Conservation (phyloP, 2,888 invertebrate species). For the Antheraea yamamai region DNA sequence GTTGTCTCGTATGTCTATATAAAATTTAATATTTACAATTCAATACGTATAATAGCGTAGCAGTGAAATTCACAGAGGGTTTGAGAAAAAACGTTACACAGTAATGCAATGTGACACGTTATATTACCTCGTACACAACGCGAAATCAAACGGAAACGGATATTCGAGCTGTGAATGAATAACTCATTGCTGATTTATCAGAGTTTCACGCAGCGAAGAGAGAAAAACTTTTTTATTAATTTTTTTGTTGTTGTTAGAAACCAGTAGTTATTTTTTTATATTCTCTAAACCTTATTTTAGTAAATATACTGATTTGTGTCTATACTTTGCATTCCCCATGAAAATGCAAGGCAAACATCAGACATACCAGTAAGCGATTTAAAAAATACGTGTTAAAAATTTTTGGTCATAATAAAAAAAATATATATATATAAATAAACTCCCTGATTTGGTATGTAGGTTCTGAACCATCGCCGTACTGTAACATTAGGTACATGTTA, state of each 20-base stretch:
- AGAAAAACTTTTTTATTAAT: neutral
- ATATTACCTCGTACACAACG: constrained; percentile 26
- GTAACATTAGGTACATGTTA: no score
- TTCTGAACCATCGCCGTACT: neutral
- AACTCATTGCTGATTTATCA: constrained; percentile 30
- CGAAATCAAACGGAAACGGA: constrained; percentile 53
- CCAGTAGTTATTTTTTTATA: neutral
- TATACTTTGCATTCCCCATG: neutral
- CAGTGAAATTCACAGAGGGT: no score
- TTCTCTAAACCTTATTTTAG: neutral
- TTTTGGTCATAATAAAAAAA: neutral
- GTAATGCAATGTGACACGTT: constrained; percentile 25
- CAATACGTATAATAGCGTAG: no score
- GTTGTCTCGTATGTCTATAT: no score
- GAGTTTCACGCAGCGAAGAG: neutral
- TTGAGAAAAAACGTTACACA: neutral
- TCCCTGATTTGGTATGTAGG: neutral
- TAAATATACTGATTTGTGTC: neutral
- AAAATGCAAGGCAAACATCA: neutral
- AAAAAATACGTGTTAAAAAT: neutral
- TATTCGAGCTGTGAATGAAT: constrained; percentile 48
- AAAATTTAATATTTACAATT: no score
- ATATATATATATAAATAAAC: no score
- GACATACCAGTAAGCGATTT: neutral
- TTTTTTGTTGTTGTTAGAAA: neutral